A percentile compares a stretch with the other conserved stretches of the same genome.
Conservation (phyloP, 2,888 invertebrate species). For the Sesia apiformis region DNA sequence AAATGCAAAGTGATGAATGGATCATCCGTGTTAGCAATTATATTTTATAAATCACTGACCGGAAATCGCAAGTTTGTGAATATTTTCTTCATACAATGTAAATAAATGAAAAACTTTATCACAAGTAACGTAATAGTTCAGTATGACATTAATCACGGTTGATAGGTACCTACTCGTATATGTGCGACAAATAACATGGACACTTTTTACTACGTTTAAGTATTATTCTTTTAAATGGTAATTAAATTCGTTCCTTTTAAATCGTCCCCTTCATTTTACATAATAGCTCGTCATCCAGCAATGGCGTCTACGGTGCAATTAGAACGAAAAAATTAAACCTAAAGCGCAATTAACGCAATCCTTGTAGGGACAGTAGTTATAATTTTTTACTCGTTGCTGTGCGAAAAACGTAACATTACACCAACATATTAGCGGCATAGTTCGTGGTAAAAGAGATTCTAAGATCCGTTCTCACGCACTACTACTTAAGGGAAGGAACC, state of each 20-base stretch:
- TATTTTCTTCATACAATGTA: background rate
- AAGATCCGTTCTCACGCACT: background rate
- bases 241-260: too few species aligned
- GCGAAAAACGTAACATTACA: slow-evolving; percentile 7
- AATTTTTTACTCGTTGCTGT: slow-evolving; percentile 16
- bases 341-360: slow-evolving; percentile 17
- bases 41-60: slow-evolving; percentile 25
- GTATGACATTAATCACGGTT: too few species aligned
- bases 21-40: slow-evolving; percentile 23
- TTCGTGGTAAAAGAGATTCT: background rate
- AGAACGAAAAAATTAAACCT: slow-evolving; percentile 12
- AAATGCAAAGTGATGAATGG: slow-evolving; percentile 37
- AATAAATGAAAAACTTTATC: too few species aligned
- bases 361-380: slow-evolving; percentile 19
- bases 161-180: too few species aligned
- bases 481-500: background rate
- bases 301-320: slow-evolving; percentile 2
- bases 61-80: slow-evolving; percentile 16
- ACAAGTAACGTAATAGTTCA: too few species aligned
- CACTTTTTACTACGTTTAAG: too few species aligned
- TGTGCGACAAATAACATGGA: too few species aligned
- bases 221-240: too few species aligned
- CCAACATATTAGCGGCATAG: background rate
- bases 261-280: too few species aligned
- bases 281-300: too few species aligned